These are phyloP conservation scores for Allacma fusca DNA, from an alignment of 2,888 invertebrate genomes.

Conservation along the genomic window DNA sequence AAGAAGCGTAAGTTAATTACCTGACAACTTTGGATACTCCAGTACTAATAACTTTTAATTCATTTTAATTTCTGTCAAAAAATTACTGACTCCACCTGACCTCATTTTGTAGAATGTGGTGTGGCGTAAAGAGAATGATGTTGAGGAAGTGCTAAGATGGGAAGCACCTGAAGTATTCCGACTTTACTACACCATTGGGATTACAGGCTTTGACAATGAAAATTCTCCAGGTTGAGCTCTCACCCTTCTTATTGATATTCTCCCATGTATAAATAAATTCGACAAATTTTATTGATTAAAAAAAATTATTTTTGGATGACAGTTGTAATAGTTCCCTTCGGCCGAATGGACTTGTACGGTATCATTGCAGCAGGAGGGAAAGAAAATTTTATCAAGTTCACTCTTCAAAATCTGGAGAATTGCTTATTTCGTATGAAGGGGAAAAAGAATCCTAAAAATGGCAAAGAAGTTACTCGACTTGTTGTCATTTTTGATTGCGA, in stretches of 20 bases:
- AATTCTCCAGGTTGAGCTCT: constrained; percentile 51
- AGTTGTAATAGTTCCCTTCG: constrained; percentile 52
- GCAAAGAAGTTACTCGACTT: constrained; percentile 36
- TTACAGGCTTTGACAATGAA: constrained; percentile 50
- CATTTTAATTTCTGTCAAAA: no score
- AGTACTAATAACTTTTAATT: not conserved
- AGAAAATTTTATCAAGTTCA: constrained; percentile 45
- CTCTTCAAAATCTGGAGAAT: constrained; percentile 28
- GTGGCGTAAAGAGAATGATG: constrained; percentile 51
- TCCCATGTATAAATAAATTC: no score
- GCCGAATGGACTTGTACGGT: constrained; percentile 51
- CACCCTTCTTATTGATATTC: no score
- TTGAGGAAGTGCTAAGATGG: constrained; percentile 52
- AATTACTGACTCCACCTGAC: no score
- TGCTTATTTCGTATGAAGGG: constrained; percentile 24
- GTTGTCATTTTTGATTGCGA: constrained; percentile 41
- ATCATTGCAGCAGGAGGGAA: constrained; percentile 48
- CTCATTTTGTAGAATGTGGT: constrained; percentile 49
- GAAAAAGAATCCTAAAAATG: not conserved
- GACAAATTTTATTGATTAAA: no score
- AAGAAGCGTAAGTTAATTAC: constrained; percentile 71
- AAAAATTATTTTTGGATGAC: not conserved
- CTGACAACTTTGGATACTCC: constrained; percentile 36
- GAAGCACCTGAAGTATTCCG: constrained; percentile 46
- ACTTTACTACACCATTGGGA: constrained; percentile 32